Base-by-base conservation (phyloP, 64 coral and sea anemone genomes). In the Pocillopora damicornis region DNA sequence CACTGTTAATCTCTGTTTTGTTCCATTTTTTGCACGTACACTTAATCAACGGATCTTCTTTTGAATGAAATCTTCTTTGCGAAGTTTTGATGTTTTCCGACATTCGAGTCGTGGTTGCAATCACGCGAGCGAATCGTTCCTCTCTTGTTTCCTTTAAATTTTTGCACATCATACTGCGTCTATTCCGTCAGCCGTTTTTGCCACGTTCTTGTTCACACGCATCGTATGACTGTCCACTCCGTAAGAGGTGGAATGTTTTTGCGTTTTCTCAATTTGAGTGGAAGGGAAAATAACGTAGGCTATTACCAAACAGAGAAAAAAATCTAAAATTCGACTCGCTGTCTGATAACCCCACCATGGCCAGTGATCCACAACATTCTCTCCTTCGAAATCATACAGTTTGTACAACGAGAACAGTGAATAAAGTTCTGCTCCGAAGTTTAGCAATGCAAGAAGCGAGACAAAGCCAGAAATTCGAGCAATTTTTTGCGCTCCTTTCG, bases 251-350 rank as follows among this genome's bases (percentile, higher is more conserved):
- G 81, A 72, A 58, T 72, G 1, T 26, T 85, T 37, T 13, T 72
- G 67, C 26, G 11, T 85, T 62, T 83, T 35, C 81, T 66, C 38
- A 51, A 13, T 18, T 74, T 92, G 83, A 65, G 80, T 89, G 11
- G 94, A 79, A 38, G 94, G 94, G 42, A 91, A 95, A 30, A 95
- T 91, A 1, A 95, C 81, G 61, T 95, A 95, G 0, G 90, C 94
- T 13, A 95, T 83, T 37, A 87, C 87, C 14, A 88, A 23, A 57
- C 94, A 95, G 3, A 95, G 73, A 5, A 68, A 34, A 36, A 92
- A 23, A 78, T 95, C 94, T 1, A 86, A n/a, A 11, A 73, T 13
- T 5, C 94, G 90, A 16, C 64, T 59, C 5, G 51, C 69, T 4
- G 94, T 95, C 12, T 86, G 80, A 20, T 92, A 95, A 1, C 26